phyloP scores from a whole-genome alignment of 2,888 invertebrate genomes.

The Melanostoma scalare region DNA sequence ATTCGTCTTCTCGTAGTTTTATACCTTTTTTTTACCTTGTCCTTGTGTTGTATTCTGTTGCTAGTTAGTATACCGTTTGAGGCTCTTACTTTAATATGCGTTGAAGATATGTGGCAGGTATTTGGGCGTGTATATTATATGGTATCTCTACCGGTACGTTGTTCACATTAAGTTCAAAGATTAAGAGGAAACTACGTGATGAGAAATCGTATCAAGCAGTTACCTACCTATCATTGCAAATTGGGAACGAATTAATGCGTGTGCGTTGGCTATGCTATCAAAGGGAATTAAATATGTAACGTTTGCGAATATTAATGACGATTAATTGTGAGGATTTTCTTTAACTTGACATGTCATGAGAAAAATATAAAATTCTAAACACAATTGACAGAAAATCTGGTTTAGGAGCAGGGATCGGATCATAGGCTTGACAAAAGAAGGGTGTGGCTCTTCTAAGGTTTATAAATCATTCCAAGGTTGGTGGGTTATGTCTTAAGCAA shows the following conservation, averaged over 20 bases:
- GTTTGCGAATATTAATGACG: conserved; percentile 53
- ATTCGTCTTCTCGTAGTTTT: conserved; percentile 11
- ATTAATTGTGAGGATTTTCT: conserved; percentile 63
- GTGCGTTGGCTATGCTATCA: conserved; percentile 29
- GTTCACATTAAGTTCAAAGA: conserved; percentile 55
- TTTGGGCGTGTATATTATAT: not conserved
- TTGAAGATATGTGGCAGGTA: conserved; percentile 1
- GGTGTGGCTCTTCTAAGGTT: too few relatives aligned
- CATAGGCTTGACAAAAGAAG: too few relatives aligned
- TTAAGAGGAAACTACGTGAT: conserved; percentile 63
- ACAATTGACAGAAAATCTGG: too few relatives aligned
- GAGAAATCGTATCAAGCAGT: conserved; percentile 48
- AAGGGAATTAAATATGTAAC: conserved; percentile 26
- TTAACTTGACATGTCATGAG: conserved; percentile 34
- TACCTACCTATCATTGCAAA: conserved; percentile 36
- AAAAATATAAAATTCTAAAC: too few relatives aligned
- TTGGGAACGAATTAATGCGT: conserved; percentile 46
- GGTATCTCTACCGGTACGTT: not conserved
- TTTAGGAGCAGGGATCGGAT: too few relatives aligned
- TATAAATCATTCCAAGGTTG: too few relatives aligned
- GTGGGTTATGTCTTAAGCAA: too few relatives aligned
- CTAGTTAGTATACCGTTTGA: conserved; percentile 36
- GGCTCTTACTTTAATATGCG: conserved; percentile 17
- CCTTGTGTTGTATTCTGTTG: conserved; percentile 25
- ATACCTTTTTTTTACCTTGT: conserved; percentile 18